phyloP scores from a whole-genome alignment of 1,140 invertebrate species.

The Aporrectodea caliginosa region DNA sequence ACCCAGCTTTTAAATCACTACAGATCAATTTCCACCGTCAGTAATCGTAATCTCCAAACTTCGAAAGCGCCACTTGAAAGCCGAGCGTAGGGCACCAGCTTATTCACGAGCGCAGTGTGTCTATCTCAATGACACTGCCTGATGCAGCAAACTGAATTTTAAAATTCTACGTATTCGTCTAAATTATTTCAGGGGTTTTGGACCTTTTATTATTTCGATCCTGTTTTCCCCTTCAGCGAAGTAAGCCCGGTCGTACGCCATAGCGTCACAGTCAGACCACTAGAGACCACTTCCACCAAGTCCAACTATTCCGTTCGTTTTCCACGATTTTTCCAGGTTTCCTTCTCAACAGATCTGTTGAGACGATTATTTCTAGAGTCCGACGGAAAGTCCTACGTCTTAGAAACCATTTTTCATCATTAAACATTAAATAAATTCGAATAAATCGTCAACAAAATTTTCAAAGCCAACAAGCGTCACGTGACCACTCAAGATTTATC shows the following conservation, averaged over 20 bases:
- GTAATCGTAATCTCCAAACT: background rate
- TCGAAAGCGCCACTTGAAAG: background rate
- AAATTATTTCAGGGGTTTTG: background rate
- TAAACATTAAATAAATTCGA: background rate
- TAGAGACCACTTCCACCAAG: background rate
- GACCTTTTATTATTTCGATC: background rate
- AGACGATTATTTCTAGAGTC: no score
- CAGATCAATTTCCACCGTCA: background rate
- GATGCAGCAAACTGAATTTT: background rate
- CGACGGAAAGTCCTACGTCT: background rate
- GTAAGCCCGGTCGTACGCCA: background rate
- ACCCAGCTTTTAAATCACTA: background rate
- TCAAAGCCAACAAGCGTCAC: background rate
- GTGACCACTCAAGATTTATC: background rate
- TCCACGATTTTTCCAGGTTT: no score
- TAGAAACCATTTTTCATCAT: background rate
- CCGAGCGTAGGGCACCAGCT: no score
- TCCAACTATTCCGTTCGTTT: no score
- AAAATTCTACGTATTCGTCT: background rate
- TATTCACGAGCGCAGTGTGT: no score
- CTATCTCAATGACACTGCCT: no score
- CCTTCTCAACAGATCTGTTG: no score
- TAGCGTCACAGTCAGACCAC: background rate
- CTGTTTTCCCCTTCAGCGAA: background rate
- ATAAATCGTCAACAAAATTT: background rate